These are phyloP conservation scores for Candidula unifasciata DNA, from an alignment of 2,888 invertebrate genomes.

Conservation along the genomic window DNA sequence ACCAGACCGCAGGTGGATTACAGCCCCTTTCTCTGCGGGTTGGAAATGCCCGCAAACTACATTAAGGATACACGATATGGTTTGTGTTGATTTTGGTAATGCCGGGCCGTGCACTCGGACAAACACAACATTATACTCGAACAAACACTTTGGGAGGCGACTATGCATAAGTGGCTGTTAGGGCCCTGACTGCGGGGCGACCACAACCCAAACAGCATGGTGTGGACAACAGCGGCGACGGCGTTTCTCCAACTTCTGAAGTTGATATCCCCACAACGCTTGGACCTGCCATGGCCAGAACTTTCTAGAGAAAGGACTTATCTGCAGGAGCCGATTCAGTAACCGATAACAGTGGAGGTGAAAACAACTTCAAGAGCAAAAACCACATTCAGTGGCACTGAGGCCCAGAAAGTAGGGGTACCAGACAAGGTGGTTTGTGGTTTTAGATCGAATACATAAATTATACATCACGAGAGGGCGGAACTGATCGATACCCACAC, in stretches of 20 bases:
- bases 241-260: background rate
- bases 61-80: constrained; percentile 28
- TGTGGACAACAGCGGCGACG: background rate
- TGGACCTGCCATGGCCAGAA: constrained; percentile 2
- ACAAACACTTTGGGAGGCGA: constrained; percentile 23
- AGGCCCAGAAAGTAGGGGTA: background rate
- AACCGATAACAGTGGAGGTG: background rate
- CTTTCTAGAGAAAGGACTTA: background rate
- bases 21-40: background rate
- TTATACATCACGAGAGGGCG: no score
- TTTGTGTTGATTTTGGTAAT: constrained; percentile 34
- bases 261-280: constrained; percentile 22
- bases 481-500: no score
- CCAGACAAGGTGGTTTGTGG: no score
- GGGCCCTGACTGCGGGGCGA: background rate
- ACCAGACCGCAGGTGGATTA: constrained; percentile 39
- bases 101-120: constrained; percentile 11
- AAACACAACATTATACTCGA: constrained; percentile 37
- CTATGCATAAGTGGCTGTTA: constrained; percentile 19
- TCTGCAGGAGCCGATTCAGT: background rate
- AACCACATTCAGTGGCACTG: background rate
- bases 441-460: no score
- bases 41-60: constrained; percentile 11
- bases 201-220: background rate
- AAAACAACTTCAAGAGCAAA: constrained; percentile 16